phyloP scores from a whole-genome alignment of 2,888 invertebrate species.

The Charanyca ferruginea region DNA sequence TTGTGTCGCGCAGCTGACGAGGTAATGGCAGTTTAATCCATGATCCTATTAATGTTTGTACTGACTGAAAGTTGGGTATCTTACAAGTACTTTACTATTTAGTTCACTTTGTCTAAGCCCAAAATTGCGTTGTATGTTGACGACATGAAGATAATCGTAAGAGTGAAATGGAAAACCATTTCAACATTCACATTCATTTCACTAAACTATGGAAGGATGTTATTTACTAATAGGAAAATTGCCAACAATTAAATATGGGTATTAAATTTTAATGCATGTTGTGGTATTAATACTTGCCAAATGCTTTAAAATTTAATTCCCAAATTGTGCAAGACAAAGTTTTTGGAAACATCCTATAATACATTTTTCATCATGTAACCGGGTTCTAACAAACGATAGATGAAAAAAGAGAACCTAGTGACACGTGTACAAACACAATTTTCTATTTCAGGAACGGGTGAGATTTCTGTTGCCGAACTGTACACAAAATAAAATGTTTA shows the following conservation, averaged over 20 bases:
- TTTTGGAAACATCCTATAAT: background rate
- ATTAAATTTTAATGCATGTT: too few species aligned
- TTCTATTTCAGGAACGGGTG: background rate
- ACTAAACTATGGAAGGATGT: background rate
- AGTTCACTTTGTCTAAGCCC: background rate
- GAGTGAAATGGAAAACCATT: background rate
- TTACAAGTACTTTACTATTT: background rate
- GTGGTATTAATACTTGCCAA: too few species aligned
- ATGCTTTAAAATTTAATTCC: background rate
- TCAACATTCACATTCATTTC: too few species aligned
- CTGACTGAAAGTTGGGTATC: background rate
- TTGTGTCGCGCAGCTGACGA: background rate
- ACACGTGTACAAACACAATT: background rate
- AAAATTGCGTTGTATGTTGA: background rate
- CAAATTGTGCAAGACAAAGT: background rate
- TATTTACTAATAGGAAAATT: background rate
- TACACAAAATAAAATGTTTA: slow-evolving; percentile 15
- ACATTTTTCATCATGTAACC: background rate
- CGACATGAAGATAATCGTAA: background rate
- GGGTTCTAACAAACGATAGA: background rate
- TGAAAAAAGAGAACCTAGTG: background rate
- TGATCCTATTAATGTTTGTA: background rate
- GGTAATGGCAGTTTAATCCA: background rate
- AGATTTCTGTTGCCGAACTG: background rate
- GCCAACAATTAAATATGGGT: too few species aligned